phyloP scores from a whole-genome alignment of 2,113 vertebrate genomes.

The Gallinago paraguaiae region DNA sequence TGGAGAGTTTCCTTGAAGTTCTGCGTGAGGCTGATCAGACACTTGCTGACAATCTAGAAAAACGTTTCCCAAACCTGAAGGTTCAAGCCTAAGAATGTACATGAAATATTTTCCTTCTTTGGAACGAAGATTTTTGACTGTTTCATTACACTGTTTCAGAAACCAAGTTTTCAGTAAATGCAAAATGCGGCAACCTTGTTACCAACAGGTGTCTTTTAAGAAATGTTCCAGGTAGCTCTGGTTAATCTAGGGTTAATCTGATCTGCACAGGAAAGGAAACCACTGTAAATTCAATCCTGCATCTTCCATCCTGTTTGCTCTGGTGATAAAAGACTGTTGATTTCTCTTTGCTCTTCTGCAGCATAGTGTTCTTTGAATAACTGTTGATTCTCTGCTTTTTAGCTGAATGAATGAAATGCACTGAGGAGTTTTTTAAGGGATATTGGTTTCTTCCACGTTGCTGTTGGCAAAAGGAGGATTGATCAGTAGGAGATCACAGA shows the following conservation, averaged over 20 bases:
- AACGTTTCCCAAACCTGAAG: conserved; percentile 78
- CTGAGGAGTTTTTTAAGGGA: not conserved
- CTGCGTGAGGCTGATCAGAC: conserved; percentile 82
- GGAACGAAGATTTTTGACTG: conserved; percentile 39
- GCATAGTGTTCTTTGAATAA: not conserved
- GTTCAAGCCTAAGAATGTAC: conserved; percentile 39
- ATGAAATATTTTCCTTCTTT: conserved; percentile 1
- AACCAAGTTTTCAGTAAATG: not conserved
- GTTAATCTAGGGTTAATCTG: not conserved
- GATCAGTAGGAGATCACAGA: not conserved
- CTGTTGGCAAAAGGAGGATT: not conserved
- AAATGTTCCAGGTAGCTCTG: not conserved
- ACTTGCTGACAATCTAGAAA: conserved; percentile 80
- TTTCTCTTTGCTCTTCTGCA: not conserved
- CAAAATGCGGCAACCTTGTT: not conserved
- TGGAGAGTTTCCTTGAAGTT: conserved; percentile 82
- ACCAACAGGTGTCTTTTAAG: not conserved
- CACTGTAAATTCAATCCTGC: not conserved
- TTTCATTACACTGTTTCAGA: not conserved
- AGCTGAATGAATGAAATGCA: not conserved
- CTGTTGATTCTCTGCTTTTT: not conserved
- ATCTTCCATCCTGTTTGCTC: conserved; percentile 30
- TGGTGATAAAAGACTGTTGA: not conserved
- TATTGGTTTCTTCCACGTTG: not conserved
- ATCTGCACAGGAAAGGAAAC: not conserved